phyloP scores from a whole-genome alignment of 2,113 vertebrate genomes.

The Xiphophorus couchianus region DNA sequence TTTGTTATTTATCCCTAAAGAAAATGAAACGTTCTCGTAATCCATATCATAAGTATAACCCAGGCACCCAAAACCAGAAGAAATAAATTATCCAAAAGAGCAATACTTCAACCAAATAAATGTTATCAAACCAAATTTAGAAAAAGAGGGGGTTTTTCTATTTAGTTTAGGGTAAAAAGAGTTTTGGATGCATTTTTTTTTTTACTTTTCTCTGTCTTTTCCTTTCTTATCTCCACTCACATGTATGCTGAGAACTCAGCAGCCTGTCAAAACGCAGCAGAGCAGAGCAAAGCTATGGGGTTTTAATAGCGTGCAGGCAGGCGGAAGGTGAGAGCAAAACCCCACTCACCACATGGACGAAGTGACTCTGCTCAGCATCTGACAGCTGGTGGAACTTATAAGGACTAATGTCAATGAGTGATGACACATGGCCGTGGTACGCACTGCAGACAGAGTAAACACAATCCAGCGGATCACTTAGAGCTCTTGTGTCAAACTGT shows the following conservation, averaged over 20 bases:
- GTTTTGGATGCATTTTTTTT: not conserved
- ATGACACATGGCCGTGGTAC: conserved; percentile 95
- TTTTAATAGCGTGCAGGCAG: conserved; percentile 53
- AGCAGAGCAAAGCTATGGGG: conserved; percentile 49
- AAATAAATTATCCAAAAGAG: too few species aligned
- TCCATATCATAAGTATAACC: too few species aligned
- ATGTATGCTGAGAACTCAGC: conserved; percentile 1
- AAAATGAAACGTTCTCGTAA: too few species aligned
- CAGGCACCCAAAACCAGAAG: too few species aligned
- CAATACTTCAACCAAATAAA: too few species aligned
- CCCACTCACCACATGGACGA: conserved; percentile 93
- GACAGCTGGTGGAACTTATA: conserved; percentile 93
- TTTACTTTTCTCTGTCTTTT: not conserved
- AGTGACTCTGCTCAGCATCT: conserved; percentile 83
- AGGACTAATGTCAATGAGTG: conserved; percentile 97
- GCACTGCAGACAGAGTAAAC: conserved; percentile 82
- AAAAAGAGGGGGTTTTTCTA: too few species aligned
- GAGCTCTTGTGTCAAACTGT: not conserved
- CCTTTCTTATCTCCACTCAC: not conserved
- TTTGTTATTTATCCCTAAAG: too few species aligned
- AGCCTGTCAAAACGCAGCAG: conserved; percentile 36
- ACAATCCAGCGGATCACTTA: not conserved
- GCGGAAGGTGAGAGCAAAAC: conserved; percentile 5
- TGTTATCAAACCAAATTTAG: too few species aligned
- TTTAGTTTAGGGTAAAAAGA: not conserved